Conservation (phyloP, 1,140 invertebrate species). For the Frieseomelitta varia region DNA sequence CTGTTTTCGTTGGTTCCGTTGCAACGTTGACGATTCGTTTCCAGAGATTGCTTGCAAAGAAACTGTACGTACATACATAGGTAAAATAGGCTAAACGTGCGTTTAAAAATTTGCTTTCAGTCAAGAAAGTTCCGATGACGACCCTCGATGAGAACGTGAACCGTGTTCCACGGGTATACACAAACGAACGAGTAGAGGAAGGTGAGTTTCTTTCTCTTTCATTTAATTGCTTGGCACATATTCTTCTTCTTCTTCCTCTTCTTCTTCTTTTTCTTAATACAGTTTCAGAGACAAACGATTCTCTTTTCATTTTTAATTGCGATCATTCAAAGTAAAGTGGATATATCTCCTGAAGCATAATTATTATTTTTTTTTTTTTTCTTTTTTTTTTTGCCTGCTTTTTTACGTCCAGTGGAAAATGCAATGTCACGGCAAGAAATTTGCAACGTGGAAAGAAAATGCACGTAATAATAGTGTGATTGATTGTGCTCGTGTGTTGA, state of each 20-base stretch:
- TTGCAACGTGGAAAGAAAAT: background rate
- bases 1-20: background rate
- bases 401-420: background rate
- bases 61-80: background rate
- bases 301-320: too few relatives aligned
- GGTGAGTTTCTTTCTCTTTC: conserved; percentile 69
- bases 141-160: conserved; percentile 80
- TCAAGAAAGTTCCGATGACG: conserved; percentile 76
- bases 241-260: too few relatives aligned
- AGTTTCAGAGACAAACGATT: too few relatives aligned
- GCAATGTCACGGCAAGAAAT: background rate
- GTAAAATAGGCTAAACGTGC: conserved; percentile 31
- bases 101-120: conserved; percentile 69
- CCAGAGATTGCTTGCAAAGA: too few relatives aligned
- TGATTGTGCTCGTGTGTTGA: background rate
- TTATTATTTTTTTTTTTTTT: too few relatives aligned
- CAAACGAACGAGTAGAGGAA: conserved; percentile 59
- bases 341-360: too few relatives aligned
- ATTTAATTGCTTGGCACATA: background rate
- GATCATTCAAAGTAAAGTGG: too few relatives aligned
- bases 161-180: conserved; percentile 66
- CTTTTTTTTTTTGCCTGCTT: too few relatives aligned
- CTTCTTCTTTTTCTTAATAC: background rate
- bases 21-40: background rate
- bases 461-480: background rate